phyloP scores from a whole-genome alignment of 2,113 vertebrate species.

The Tylochromis polylepis region DNA sequence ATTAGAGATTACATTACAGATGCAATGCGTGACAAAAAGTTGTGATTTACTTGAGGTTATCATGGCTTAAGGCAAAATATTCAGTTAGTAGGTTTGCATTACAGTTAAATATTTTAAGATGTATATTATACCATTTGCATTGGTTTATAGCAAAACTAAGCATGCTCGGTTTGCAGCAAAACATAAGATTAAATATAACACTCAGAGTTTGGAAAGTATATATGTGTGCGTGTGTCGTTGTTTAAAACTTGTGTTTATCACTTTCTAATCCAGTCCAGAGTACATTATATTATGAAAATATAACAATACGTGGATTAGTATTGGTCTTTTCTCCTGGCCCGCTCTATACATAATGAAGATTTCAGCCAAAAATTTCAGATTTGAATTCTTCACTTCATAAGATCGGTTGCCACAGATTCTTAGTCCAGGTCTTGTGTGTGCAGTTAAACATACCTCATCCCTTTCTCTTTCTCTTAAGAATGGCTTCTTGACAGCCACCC shows the following conservation, averaged over 20 bases:
- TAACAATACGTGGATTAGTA: neutral
- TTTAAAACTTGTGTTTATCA: neutral
- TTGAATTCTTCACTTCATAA: no score
- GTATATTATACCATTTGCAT: slow-evolving; percentile 17
- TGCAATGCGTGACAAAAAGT: slow-evolving; percentile 11
- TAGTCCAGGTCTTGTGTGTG: neutral
- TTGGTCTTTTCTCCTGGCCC: rapidly evolving
- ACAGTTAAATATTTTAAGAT: slow-evolving; percentile 26
- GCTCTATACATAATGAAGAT: rapidly evolving
- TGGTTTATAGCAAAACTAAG: slow-evolving; percentile 40
- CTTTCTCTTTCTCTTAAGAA: neutral
- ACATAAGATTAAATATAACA: slow-evolving; percentile 31
- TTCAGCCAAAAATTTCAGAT: neutral
- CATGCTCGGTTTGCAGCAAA: slow-evolving; percentile 27
- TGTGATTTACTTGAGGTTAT: slow-evolving; percentile 37
- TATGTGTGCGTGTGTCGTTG: neutral
- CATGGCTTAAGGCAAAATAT: slow-evolving; percentile 38
- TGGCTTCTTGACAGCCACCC: neutral
- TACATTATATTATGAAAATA: neutral
- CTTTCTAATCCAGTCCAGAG: neutral
- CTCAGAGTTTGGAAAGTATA: neutral
- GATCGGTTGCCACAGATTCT: rapidly evolving
- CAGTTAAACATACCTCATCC: neutral
- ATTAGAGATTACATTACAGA: slow-evolving; percentile 59
- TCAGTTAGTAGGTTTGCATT: slow-evolving; percentile 5